Evolutionary conservation across 2,888 invertebrate species (phyloP).

Genomic region (Neoitamus cyanurus): DNA sequence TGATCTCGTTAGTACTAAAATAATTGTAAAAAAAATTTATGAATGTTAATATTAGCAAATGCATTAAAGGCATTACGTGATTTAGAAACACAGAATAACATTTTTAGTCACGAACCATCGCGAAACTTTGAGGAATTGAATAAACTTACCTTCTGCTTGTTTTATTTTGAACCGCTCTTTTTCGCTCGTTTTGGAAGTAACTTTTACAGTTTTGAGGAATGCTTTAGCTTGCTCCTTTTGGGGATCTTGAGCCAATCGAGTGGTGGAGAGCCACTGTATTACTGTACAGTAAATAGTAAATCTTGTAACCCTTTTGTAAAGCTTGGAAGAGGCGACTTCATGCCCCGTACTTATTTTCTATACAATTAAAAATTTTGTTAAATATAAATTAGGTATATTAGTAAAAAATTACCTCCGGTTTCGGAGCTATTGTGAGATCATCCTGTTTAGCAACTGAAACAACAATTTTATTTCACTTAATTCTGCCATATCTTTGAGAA

Average conservation of each 20-base stretch:
- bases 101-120: too few relatives aligned
- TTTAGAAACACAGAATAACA: neutral
- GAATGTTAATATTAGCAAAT: too few relatives aligned
- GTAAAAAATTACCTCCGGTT: too few relatives aligned
- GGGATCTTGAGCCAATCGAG: slow-evolving; percentile 53
- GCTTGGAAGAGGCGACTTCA: neutral
- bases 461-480: too few relatives aligned
- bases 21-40: neutral
- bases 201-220: slow-evolving; percentile 53
- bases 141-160: slow-evolving; percentile 61
- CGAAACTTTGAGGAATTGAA: too few relatives aligned
- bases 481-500: too few relatives aligned
- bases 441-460: too few relatives aligned
- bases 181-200: slow-evolving; percentile 49
- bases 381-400: too few relatives aligned
- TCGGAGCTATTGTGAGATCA: too few relatives aligned
- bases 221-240: neutral
- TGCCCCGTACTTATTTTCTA: neutral
- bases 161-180: slow-evolving; percentile 57
- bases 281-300: slow-evolving; percentile 63
- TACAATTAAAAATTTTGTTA: too few relatives aligned
- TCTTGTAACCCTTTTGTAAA: slow-evolving; percentile 56
- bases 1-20: slow-evolving; percentile 61
- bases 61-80: too few relatives aligned
- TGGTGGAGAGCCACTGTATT: slow-evolving; percentile 63